Evolutionary conservation across 2,113 vertebrate genomes (phyloP).

Genomic region (Arizona elegans): DNA sequence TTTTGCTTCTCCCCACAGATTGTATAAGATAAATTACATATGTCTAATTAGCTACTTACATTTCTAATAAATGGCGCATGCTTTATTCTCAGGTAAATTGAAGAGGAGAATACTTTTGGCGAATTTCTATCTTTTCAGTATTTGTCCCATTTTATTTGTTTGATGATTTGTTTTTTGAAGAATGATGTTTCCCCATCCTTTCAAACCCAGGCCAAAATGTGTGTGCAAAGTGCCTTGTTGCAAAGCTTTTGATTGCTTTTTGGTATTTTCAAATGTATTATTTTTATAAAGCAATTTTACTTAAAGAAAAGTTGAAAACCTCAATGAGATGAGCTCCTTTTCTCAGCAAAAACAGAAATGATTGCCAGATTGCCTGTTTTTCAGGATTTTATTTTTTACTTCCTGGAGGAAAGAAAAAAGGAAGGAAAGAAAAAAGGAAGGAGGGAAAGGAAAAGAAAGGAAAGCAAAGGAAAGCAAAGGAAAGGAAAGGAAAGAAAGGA

Average conservation of each 20-base stretch:
- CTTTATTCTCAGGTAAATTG: not conserved
- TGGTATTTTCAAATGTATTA: not conserved
- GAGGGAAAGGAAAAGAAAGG: too few relatives aligned
- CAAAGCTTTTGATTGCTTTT: not conserved
- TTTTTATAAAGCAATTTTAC: not conserved
- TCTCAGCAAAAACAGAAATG: not conserved
- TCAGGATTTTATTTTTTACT: not conserved
- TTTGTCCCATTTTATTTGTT: not conserved
- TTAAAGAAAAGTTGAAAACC: not conserved
- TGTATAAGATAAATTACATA: not conserved
- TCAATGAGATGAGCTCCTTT: not conserved
- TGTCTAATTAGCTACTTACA: not conserved
- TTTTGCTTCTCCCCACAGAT: not conserved
- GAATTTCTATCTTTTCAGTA: not conserved
- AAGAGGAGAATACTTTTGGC: too few relatives aligned
- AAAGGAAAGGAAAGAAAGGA: not conserved
- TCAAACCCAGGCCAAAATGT: not conserved
- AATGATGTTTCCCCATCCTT: not conserved
- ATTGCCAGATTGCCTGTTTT: not conserved
- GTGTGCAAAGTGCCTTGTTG: not conserved
- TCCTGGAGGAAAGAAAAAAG: not conserved
- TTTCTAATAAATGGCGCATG: not conserved
- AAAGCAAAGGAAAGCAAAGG: accelerated
- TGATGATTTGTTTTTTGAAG: not conserved
- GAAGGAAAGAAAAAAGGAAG: too few relatives aligned